These are phyloP conservation scores for Pogonomyrmex barbatus DNA, from an alignment of 1,140 invertebrate genomes.

Conservation along the genomic window DNA sequence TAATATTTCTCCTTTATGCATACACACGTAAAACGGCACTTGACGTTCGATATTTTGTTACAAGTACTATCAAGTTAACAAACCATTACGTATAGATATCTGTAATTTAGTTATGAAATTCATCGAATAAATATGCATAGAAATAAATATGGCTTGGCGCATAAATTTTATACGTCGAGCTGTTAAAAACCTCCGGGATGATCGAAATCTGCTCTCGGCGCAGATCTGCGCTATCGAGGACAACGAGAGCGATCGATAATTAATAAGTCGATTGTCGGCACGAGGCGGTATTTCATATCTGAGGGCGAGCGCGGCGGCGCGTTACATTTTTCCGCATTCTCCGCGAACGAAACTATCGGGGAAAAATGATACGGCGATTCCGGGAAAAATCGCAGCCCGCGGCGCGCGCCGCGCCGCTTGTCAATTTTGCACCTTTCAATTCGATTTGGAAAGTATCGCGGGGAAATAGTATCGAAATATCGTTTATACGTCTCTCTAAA, in stretches of 20 bases:
- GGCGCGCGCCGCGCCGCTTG: conserved; percentile 56
- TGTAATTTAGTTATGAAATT: conserved; percentile 55
- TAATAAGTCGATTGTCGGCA: conserved; percentile 63
- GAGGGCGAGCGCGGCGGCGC: conserved; percentile 43
- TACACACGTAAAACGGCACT: not conserved
- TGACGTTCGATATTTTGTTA: conserved; percentile 26
- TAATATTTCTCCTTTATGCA: conserved; percentile 16
- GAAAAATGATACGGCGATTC: conserved; percentile 63
- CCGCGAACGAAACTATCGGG: conserved; percentile 54
- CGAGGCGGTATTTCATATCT: conserved; percentile 62
- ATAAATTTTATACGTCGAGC: conserved; percentile 45
- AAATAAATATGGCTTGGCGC: conserved; percentile 54
- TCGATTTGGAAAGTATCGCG: conserved; percentile 67
- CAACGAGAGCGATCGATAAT: conserved; percentile 60
- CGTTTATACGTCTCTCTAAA: conserved; percentile 77
- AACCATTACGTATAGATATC: conserved; percentile 8
- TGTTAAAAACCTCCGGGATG: not conserved
- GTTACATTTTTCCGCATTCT: conserved; percentile 63
- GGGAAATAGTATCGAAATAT: conserved; percentile 75
- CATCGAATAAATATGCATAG: conserved; percentile 62
- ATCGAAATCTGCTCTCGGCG: conserved; percentile 57
- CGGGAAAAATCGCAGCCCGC: conserved; percentile 58
- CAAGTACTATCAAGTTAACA: conserved; percentile 36
- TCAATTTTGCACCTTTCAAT: conserved; percentile 69
- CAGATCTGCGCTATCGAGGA: conserved; percentile 54